Conservation (phyloP, 2,797 vertebrate species). For the Anabas testudineus region DNA sequence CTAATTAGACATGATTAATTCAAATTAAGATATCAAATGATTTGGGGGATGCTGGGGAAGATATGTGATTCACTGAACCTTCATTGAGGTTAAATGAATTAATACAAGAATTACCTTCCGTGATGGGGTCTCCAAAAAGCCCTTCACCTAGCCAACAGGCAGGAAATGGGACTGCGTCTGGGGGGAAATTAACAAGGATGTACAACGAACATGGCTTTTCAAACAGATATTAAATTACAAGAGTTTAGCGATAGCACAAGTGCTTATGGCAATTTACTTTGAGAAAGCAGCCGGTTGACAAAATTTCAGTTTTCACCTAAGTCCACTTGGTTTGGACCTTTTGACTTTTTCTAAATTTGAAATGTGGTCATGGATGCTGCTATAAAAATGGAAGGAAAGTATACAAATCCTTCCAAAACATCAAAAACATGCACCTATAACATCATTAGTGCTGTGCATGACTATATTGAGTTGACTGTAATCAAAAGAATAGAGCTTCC, state of each 20-base stretch:
- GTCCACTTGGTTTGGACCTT: background rate
- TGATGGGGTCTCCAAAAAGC: slow-evolving; percentile 49
- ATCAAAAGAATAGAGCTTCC: too few relatives aligned
- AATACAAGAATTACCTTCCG: slow-evolving; percentile 55
- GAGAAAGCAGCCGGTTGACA: background rate
- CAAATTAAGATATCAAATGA: slow-evolving; percentile 58
- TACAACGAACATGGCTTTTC: slow-evolving; percentile 35
- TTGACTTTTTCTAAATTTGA: background rate
- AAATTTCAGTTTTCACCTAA: background rate
- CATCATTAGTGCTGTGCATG: too few relatives aligned
- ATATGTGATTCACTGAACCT: slow-evolving; percentile 67
- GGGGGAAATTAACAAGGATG: slow-evolving; percentile 46
- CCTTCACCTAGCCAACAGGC: slow-evolving; percentile 41
- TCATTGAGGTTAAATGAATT: slow-evolving; percentile 73
- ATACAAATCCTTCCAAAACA: too few relatives aligned
- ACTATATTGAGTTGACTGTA: too few relatives aligned
- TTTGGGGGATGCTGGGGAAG: slow-evolving; percentile 65
- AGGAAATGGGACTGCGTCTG: slow-evolving; percentile 47
- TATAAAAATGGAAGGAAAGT: too few relatives aligned
- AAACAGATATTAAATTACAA: slow-evolving; percentile 39
- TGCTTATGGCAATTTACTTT: background rate
- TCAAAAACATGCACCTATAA: too few relatives aligned
- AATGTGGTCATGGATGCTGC: too few relatives aligned
- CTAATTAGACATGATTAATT: slow-evolving; percentile 68
- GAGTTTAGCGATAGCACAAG: slow-evolving; percentile 5